These are phyloP conservation scores for Hylaeus volcanicus DNA, from an alignment of 1,140 invertebrate species.

Conservation along the genomic window DNA sequence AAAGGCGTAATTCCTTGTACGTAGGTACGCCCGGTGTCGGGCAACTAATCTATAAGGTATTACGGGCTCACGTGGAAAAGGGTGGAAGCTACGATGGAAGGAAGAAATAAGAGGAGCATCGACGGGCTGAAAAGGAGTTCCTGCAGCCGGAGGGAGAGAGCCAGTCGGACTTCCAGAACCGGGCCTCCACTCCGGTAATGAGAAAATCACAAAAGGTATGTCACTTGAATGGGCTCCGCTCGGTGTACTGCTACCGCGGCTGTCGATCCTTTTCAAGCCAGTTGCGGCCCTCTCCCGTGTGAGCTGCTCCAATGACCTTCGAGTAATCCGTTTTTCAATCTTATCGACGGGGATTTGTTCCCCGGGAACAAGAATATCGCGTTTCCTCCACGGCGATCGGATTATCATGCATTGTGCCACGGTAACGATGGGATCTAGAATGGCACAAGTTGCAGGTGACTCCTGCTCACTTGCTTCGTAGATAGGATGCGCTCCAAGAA, in stretches of 20 bases:
- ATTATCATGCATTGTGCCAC: conserved; percentile 32
- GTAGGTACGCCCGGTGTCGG: neutral
- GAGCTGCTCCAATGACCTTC: conserved; percentile 37
- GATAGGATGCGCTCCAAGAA: too few relatives aligned
- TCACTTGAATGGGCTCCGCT: conserved; percentile 47
- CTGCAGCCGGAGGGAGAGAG: conserved; percentile 1
- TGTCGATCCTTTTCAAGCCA: conserved; percentile 28
- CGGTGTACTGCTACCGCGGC: conserved; percentile 15
- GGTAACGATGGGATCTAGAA: conserved; percentile 11
- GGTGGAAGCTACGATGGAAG: conserved; percentile 8
- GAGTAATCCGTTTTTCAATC: conserved; percentile 51
- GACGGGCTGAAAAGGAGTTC: conserved; percentile 1
- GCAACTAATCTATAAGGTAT: conserved; percentile 37
- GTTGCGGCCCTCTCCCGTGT: neutral
- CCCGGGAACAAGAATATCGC: conserved; percentile 2
- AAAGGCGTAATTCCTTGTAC: conserved; percentile 50
- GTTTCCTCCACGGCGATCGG: conserved; percentile 21
- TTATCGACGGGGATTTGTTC: conserved; percentile 27
- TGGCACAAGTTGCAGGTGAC: too few relatives aligned
- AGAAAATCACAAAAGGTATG: conserved; percentile 71
- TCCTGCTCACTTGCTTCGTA: too few relatives aligned
- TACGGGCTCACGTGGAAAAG: conserved; percentile 19
- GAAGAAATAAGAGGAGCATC: conserved; percentile 32
- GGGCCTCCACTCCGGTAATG: conserved; percentile 68
- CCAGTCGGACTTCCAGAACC: conserved; percentile 48